Evolutionary conservation across 2,888 invertebrate genomes (phyloP), one percentile per base, ranked within the genome.

Genomic region (Noctuana brunneofusca): DNA sequence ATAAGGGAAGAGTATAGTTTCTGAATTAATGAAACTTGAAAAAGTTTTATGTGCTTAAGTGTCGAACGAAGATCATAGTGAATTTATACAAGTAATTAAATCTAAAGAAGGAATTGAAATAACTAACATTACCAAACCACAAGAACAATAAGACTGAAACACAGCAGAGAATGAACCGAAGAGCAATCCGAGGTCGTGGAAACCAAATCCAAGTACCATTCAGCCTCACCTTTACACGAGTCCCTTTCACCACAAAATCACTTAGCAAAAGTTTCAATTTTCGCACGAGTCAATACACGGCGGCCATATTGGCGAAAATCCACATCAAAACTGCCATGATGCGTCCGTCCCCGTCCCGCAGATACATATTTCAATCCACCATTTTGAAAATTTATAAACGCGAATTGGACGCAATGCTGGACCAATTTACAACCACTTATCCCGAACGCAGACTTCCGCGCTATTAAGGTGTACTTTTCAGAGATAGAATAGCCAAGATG

Each of bases 251-350:
- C 67, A 70, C 71, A 65, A 68, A 64, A 66, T 68, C 69, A 72
- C 69, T 69, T 64, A 53, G 65, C 72, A 62, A 69, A 66, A 53
- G 69, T 67, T 69, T 69, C 71, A 70, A 62, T 69, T 64, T 35
- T 35, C 66, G 65, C 69, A 71, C 68, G 66, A 67, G 64, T 78
- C 70, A 74, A 30, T 68, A 68, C 63, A 73, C 78, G 72, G 71
- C 66, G 71, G 90, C 90, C 90, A 80, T 90, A 76, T 87, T 90
- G 90, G 90, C 90, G 89, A 90, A 87, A 59, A 75, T 70, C 78
- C 77, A 78, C 74, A 76, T 77, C 6, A 75, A 70, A 12, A 74
- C 68, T 66, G 71, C 75, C 69, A 79, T 75, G 2, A 71, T 74
- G 48, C 79, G 68, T 53, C 85, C 85, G 66, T 76, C 84, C 32